phyloP scores from a whole-genome alignment of 2,113 vertebrate genomes.

The Thinocorus orbignyianus region DNA sequence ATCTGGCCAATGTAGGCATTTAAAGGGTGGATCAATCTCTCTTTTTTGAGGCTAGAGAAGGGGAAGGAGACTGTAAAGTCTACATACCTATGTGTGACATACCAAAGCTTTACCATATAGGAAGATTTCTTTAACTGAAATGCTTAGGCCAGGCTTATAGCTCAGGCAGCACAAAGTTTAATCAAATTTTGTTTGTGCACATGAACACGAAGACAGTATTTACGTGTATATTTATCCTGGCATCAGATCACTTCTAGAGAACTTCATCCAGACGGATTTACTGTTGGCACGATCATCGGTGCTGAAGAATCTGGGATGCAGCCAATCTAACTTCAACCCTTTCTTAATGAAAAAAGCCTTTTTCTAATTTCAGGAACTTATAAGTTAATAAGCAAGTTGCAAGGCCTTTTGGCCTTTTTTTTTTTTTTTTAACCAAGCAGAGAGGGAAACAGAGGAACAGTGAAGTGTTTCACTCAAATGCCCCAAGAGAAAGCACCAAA shows the following conservation, averaged over 20 bases:
- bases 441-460: not conserved
- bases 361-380: not conserved
- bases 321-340: not conserved
- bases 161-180: not conserved
- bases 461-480: not conserved
- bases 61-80: not conserved
- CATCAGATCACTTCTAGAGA: not conserved
- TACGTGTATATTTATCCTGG: not conserved
- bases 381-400: not conserved
- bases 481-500: not conserved
- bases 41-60: not conserved
- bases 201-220: not conserved
- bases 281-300: not conserved
- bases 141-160: not conserved
- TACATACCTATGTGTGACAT: no score
- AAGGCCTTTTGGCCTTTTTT: not conserved
- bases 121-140: not conserved
- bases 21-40: not conserved
- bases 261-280: not conserved
- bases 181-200: not conserved
- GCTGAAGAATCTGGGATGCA: not conserved
- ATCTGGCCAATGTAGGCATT: fast-evolving
- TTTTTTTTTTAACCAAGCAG: not conserved
- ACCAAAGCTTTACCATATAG: not conserved
- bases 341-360: not conserved